These are phyloP conservation scores for Eciton burchellii DNA, from an alignment of 1,140 invertebrate species.

Conservation along the genomic window DNA sequence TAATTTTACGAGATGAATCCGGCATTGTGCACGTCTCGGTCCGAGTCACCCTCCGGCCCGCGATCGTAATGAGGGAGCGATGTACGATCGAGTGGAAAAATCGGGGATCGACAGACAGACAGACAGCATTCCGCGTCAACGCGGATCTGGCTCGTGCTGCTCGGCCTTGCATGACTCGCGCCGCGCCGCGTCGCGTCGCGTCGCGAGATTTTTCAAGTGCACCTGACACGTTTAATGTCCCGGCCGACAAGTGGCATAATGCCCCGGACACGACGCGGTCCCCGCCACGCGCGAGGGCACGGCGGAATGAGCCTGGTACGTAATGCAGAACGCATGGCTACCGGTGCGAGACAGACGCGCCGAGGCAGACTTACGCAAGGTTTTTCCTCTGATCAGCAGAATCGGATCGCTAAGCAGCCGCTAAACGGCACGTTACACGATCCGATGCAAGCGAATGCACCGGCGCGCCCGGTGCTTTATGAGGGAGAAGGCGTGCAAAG, in stretches of 20 bases:
- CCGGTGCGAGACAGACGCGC: slow-evolving; percentile 73
- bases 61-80: background rate
- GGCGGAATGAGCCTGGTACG: slow-evolving; percentile 14
- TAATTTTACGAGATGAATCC: slow-evolving; percentile 43
- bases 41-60: background rate
- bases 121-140: slow-evolving; percentile 17
- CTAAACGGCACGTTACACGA: slow-evolving; percentile 77
- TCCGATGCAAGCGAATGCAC: slow-evolving; percentile 69
- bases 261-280: slow-evolving; percentile 21
- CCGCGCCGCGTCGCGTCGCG: background rate
- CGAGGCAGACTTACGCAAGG: slow-evolving; percentile 75
- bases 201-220: slow-evolving; percentile 17
- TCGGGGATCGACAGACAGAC: background rate
- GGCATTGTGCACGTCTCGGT: background rate
- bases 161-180: no score
- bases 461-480: slow-evolving; percentile 58
- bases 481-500: slow-evolving; percentile 24
- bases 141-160: no score
- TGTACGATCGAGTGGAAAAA: background rate
- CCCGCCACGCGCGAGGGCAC: background rate
- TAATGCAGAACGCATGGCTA: slow-evolving; percentile 69
- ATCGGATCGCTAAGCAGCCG: slow-evolving; percentile 77
- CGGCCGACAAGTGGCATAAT: background rate
- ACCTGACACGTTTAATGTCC: background rate
- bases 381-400: slow-evolving; percentile 78